Evolutionary conservation across 2,797 vertebrate genomes (phyloP).

Genomic region (Dendrocincla tyrannina): DNA sequence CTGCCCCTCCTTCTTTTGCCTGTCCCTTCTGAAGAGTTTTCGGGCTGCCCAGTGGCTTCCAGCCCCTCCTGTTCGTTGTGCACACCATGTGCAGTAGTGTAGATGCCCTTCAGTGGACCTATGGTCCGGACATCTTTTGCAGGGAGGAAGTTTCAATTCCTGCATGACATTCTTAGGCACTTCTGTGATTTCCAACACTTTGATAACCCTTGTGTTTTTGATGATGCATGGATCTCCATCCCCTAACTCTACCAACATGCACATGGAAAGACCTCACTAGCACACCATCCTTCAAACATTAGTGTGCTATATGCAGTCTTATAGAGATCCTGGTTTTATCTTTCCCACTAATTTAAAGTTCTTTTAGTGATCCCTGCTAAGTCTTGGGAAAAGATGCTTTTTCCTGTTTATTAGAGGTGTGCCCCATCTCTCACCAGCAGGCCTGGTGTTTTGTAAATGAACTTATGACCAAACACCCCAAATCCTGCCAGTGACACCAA

Average conservation of each 20-base stretch:
- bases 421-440: not conserved
- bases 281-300: no score
- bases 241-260: no score
- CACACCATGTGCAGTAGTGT: no score
- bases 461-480: not conserved
- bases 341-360: not conserved
- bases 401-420: not conserved
- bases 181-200: not conserved
- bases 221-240: not conserved
- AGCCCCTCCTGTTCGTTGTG: not conserved
- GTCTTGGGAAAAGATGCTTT: no score
- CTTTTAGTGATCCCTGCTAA: not conserved
- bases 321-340: not conserved
- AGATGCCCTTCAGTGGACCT: not conserved
- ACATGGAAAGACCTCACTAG: not conserved
- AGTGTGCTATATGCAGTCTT: rapidly evolving
- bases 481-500: not conserved
- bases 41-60: not conserved
- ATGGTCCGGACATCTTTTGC: not conserved
- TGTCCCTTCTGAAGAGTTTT: not conserved
- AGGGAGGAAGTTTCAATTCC: not conserved
- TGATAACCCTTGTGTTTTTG: no score
- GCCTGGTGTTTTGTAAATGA: not conserved
- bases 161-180: not conserved
- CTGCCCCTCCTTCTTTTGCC: not conserved